phyloP scores from a whole-genome alignment of 1,140 invertebrate species.

The Coelopa frigida region DNA sequence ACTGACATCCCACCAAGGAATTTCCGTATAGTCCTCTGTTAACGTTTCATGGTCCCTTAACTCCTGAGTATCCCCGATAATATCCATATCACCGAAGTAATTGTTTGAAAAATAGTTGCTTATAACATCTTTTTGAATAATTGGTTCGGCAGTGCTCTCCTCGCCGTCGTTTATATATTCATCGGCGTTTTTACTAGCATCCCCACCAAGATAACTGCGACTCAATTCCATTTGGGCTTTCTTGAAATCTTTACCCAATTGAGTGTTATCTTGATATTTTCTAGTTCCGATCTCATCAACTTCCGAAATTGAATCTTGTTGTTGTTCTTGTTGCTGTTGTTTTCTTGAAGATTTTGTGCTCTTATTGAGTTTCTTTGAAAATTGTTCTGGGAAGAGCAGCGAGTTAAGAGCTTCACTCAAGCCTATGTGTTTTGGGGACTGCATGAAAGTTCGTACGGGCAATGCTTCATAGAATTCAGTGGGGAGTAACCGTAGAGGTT shows the following conservation, averaged over 20 bases:
- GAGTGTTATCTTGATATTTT: conserved; percentile 16
- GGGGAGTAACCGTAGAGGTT: conserved; percentile 19
- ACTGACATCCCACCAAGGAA: conserved; percentile 36
- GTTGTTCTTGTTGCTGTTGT: conserved; percentile 15
- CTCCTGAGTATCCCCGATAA: too few species aligned
- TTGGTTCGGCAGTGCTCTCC: conserved; percentile 3
- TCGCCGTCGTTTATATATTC: conserved; percentile 15
- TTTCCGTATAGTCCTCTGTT: conserved; percentile 7
- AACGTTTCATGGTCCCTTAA: not conserved
- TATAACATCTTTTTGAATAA: too few species aligned
- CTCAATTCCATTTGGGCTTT: conserved; percentile 30
- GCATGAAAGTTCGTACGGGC: conserved; percentile 15
- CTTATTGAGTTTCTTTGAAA: conserved; percentile 16
- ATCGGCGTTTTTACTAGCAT: conserved; percentile 2
- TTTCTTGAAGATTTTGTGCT: conserved; percentile 12
- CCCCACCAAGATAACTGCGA: conserved; percentile 11
- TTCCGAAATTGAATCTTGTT: conserved; percentile 12
- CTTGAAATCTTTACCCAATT: conserved; percentile 25
- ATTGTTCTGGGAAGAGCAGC: conserved; percentile 34
- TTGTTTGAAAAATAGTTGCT: too few species aligned
- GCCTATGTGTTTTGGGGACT: conserved; percentile 3
- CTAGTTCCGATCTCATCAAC: conserved; percentile 17
- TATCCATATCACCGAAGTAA: too few species aligned
- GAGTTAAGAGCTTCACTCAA: conserved; percentile 29
- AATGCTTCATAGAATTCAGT: conserved; percentile 37